Percentiles rank a stretch among this genome's conserved stretches.
These are phyloP conservation scores for Martes martes DNA, from an alignment of 2,113 vertebrate genomes.

Conservation along the genomic window DNA sequence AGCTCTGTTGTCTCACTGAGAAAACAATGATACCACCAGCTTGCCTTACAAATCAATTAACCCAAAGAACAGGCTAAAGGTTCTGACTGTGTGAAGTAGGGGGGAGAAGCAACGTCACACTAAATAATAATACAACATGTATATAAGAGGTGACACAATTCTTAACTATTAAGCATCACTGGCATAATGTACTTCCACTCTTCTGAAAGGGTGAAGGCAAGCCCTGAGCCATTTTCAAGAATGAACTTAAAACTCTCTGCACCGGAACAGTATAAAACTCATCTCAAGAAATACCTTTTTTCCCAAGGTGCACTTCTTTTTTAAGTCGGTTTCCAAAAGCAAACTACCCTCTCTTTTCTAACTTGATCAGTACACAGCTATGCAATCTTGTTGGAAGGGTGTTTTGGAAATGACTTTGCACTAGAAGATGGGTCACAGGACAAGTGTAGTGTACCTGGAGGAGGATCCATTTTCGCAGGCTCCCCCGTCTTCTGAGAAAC, in stretches of 20 bases:
- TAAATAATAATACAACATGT: neutral
- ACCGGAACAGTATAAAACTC: neutral
- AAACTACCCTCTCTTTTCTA: neutral
- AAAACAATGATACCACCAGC: neutral
- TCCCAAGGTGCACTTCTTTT: neutral
- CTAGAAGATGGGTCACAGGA: neutral
- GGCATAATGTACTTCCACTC: neutral
- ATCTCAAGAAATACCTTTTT: neutral
- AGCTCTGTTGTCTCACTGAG: neutral
- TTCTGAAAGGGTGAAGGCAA: neutral
- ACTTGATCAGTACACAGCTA: neutral
- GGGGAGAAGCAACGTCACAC: neutral
- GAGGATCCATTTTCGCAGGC: neutral
- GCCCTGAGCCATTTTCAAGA: neutral
- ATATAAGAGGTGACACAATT: neutral
- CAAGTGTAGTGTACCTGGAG: neutral
- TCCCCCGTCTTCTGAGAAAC: neutral
- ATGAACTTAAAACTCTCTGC: neutral
- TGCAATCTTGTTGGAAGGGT: neutral
- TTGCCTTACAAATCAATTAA: neutral
- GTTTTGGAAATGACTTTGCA: slow-evolving; percentile 4
- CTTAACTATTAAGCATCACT: neutral
- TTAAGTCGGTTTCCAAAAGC: neutral
- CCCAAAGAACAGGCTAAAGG: neutral
- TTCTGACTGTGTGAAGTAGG: neutral